A percentile compares a stretch with the other conserved stretches of the same genome.
These are phyloP conservation scores for Hippoglossus hippoglossus DNA, from an alignment of 2,797 vertebrate species.

Conservation along the genomic window DNA sequence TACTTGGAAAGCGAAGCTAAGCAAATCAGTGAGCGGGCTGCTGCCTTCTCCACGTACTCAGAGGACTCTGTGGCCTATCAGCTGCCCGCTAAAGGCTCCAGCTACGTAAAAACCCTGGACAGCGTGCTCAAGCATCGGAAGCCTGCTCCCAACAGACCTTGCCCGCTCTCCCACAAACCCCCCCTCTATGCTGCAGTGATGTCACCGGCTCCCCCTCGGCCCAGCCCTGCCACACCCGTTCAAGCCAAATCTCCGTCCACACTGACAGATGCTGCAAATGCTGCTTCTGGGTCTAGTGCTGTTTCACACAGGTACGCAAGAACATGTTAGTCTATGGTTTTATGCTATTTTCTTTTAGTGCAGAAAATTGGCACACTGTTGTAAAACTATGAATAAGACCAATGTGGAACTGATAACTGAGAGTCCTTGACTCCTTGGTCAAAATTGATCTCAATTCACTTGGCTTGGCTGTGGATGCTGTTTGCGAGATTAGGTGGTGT, in stretches of 20 bases:
- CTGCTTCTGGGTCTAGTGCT: slow-evolving; percentile 10
- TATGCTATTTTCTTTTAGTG: neutral
- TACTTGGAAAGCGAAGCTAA: slow-evolving; percentile 96
- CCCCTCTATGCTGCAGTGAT: slow-evolving; percentile 35
- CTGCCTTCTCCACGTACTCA: slow-evolving; percentile 86
- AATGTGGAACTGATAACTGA: too few species aligned
- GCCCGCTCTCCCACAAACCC: slow-evolving; percentile 74
- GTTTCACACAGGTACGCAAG: slow-evolving; percentile 46
- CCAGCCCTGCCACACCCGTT: neutral
- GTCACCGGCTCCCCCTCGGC: slow-evolving; percentile 27
- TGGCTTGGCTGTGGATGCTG: too few species aligned
- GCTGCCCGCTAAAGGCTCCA: slow-evolving; percentile 93
- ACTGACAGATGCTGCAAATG: neutral
- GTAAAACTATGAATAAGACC: too few species aligned
- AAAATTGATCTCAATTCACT: too few species aligned
- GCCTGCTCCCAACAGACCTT: slow-evolving; percentile 70
- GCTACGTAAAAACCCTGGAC: slow-evolving; percentile 95
- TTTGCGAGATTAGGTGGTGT: too few species aligned
- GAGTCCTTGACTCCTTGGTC: too few species aligned
- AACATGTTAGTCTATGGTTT: neutral
- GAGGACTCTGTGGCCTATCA: slow-evolving; percentile 89
- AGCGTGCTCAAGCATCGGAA: slow-evolving; percentile 88
- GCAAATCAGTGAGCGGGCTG: slow-evolving; percentile 90
- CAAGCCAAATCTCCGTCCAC: slow-evolving; percentile 35
- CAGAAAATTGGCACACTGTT: too few species aligned